Evolutionary conservation across 2,797 vertebrate genomes (phyloP).

Genomic region (Lutjanus campechanus): DNA sequence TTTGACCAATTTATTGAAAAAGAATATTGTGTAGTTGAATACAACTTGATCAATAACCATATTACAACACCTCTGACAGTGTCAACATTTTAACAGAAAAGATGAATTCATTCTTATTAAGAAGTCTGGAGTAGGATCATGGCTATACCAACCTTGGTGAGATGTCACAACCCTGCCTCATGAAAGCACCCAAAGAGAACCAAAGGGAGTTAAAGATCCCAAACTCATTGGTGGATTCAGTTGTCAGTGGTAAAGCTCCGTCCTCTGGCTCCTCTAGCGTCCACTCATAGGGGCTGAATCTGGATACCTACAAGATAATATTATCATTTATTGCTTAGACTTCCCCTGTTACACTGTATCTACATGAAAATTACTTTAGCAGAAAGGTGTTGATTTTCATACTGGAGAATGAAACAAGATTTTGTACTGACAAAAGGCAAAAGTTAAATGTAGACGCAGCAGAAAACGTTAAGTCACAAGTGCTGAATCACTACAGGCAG

Average conservation of each 20-base stretch:
- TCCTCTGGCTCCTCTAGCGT: constrained; percentile 98
- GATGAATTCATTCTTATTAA: background rate
- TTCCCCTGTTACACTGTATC: background rate
- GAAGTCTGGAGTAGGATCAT: constrained; percentile 64
- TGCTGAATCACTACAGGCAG: background rate
- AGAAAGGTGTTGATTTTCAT: background rate
- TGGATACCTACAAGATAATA: constrained; percentile 75
- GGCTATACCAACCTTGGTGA: constrained; percentile 89
- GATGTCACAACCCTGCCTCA: constrained; percentile 91
- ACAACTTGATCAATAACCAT: background rate
- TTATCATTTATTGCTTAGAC: background rate
- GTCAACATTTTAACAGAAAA: background rate
- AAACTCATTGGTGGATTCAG: constrained; percentile 98
- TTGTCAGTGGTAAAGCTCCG: constrained; percentile 93
- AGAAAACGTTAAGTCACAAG: background rate
- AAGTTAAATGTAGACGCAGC: background rate
- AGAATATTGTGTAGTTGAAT: background rate
- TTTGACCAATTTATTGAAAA: background rate
- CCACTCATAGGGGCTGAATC: constrained; percentile 99
- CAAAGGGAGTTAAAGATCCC: constrained; percentile 99
- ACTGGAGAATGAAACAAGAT: background rate
- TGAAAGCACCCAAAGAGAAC: constrained; percentile 91
- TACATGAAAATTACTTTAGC: background rate
- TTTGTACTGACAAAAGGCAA: background rate
- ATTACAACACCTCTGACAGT: background rate